phyloP scores from a whole-genome alignment of 1,140 invertebrate genomes.

The Drosophila truncata region DNA sequence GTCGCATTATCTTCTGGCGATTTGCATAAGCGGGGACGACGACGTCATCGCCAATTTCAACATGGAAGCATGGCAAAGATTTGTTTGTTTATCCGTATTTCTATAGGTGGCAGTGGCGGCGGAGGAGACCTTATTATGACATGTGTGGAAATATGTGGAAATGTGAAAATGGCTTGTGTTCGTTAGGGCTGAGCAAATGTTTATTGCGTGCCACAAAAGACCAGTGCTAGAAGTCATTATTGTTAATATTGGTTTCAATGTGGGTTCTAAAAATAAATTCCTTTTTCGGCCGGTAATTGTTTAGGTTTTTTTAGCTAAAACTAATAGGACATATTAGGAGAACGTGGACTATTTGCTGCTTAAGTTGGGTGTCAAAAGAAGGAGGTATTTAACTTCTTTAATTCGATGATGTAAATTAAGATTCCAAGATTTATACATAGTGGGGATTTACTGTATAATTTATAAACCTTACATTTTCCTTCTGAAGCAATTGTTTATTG shows the following conservation, averaged over 20 bases:
- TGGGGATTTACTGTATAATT: no score
- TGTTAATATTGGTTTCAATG: slow-evolving; percentile 21
- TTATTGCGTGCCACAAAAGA: slow-evolving; percentile 33
- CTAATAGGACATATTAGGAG: not conserved
- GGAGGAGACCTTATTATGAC: slow-evolving; percentile 40
- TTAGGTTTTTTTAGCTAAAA: not conserved
- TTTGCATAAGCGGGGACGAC: slow-evolving; percentile 60
- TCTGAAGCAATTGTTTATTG: not conserved
- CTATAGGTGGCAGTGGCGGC: slow-evolving; percentile 15
- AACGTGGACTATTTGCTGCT: not conserved
- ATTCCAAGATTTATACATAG: no score
- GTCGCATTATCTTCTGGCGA: slow-evolving; percentile 28
- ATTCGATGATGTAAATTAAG: not conserved
- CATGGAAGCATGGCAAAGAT: slow-evolving; percentile 40
- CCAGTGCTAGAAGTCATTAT: slow-evolving; percentile 17
- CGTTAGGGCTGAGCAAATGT: slow-evolving; percentile 26
- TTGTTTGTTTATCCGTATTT: slow-evolving; percentile 39
- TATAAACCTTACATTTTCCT: no score
- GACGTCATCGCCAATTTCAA: slow-evolving; percentile 69
- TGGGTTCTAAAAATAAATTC: slow-evolving; percentile 22
- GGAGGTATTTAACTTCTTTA: not conserved
- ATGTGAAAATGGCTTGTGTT: slow-evolving; percentile 35
- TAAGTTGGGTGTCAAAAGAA: not conserved
- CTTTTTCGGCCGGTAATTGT: slow-evolving; percentile 10
- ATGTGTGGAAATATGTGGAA: slow-evolving; percentile 39